Conservation (phyloP, 2,113 vertebrate genomes). For the Butastur rufipennis region DNA sequence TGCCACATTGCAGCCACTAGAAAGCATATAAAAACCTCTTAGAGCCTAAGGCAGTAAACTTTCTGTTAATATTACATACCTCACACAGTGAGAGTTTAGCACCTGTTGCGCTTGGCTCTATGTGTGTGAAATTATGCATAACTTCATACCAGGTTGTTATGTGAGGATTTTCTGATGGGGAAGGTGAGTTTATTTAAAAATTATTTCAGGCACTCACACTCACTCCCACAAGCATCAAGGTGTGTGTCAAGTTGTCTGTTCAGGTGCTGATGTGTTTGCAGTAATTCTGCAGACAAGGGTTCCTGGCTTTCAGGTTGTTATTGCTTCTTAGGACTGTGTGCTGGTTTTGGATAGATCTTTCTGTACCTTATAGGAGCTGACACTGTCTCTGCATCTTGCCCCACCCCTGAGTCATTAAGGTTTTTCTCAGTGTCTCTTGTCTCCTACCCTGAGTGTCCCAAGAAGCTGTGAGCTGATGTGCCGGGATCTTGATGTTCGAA, state of each 20-base stretch:
- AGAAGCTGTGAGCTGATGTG: background rate
- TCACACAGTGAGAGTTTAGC: background rate
- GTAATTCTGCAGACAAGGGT: background rate
- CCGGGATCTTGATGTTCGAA: background rate
- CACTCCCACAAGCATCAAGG: background rate
- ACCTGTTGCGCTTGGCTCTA: background rate
- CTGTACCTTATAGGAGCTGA: background rate
- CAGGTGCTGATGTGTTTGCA: background rate
- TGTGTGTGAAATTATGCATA: background rate
- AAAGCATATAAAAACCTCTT: background rate
- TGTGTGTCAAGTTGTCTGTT: background rate
- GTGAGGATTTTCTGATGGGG: background rate
- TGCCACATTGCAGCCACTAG: background rate
- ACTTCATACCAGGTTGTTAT: background rate
- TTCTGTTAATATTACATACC: accelerated
- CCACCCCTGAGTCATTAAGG: background rate
- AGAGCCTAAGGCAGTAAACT: background rate
- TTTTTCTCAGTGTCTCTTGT: background rate
- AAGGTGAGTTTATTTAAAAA: background rate
- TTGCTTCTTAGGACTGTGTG: background rate
- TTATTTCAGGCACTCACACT: background rate
- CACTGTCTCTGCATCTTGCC: background rate
- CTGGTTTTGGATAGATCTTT: background rate
- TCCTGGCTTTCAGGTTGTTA: background rate
- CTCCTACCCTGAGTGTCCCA: background rate